A percentile compares a stretch with the other conserved stretches of the same genome.
Conservation (phyloP, 2,888 invertebrate genomes). For the Oscheius sp. region DNA sequence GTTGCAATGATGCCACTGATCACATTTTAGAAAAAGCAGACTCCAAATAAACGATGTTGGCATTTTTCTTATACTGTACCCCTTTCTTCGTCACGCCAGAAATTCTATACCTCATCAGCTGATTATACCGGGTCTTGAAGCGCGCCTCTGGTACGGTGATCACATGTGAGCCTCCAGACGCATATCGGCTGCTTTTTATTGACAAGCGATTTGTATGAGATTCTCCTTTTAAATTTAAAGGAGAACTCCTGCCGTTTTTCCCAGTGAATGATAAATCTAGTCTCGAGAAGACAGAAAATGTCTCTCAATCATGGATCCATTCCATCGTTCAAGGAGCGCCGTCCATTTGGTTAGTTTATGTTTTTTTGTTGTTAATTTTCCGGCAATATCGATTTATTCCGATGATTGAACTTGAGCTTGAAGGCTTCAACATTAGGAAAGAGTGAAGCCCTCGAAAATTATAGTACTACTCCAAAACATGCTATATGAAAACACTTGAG, state of each 20-base stretch:
- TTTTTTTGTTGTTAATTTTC: too few species aligned
- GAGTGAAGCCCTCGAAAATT: too few species aligned
- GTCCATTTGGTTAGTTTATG: constrained; percentile 67
- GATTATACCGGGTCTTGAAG: constrained; percentile 10
- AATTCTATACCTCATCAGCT: constrained; percentile 33
- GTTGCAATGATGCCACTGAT: too few species aligned
- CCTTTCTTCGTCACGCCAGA: too few species aligned
- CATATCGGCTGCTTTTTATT: constrained; percentile 2
- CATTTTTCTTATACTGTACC: too few species aligned
- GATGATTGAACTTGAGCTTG: too few species aligned
- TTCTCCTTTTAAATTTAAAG: neutral
- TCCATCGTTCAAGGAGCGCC: constrained; percentile 70
- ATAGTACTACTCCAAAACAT: too few species aligned
- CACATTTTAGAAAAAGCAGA: too few species aligned
- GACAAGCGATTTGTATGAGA: constrained; percentile 1
- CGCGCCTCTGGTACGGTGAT: constrained; percentile 23
- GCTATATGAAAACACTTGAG: too few species aligned
- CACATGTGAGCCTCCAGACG: constrained; percentile 27
- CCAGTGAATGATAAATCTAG: constrained; percentile 10
- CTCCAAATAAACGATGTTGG: too few species aligned
- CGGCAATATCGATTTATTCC: too few species aligned
- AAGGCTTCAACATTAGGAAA: too few species aligned
- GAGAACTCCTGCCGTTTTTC: neutral
- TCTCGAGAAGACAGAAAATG: constrained; percentile 14
- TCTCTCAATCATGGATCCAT: constrained; percentile 49